Evolutionary conservation across 2,888 invertebrate species (phyloP), one percentile per base, ranked within the genome.

Genomic region (Nowickia ferox): DNA sequence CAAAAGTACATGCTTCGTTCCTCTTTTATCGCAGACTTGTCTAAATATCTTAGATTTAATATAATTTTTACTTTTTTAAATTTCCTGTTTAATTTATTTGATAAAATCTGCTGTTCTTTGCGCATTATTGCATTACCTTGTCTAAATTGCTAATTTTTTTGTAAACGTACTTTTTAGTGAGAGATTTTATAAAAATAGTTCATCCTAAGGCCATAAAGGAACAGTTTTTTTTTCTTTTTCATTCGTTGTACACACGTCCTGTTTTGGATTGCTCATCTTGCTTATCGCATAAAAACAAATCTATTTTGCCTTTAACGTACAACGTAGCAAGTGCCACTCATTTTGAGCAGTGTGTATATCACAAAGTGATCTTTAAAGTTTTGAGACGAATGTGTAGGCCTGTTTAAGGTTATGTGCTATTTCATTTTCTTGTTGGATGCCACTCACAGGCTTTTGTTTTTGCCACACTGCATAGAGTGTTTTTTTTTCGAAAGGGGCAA

Each of bases 301-400:
- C 61, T 61, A 10, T 38, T 61, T 48, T 46, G 22, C 55, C 30
- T 57, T 63, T 48, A 15, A 51, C 15, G 38, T 61, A 30, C 5
- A 2, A 6, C 0, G 0, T 0, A 6, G 30, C 6, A 42, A 40
- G 22, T 74, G 68, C 77, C 68, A 79, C 38, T 72, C 66, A 66
- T 66, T 72, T 65, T 48, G 22, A 48, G 55, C n/a, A 53, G 17
- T 65, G 38, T 17, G 40, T 11, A 17, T 19, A 77, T 40, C 57
- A 68, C n/a, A 78, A 59, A 78, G 11, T 65, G 48, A 72, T 80
- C 65, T 72, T 13, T 46, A 57, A 57, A 65, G 55, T 30, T 68
- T 15, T 15, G 65, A 61, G 59, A 13, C n/a, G 22, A 46, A 63
- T 55, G 79, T 79, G 79, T 79, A 71, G 79, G 71, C 71, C 55